Evolutionary conservation across 2,888 invertebrate genomes (phyloP).

Genomic region (Cecidostiba fungosa): DNA sequence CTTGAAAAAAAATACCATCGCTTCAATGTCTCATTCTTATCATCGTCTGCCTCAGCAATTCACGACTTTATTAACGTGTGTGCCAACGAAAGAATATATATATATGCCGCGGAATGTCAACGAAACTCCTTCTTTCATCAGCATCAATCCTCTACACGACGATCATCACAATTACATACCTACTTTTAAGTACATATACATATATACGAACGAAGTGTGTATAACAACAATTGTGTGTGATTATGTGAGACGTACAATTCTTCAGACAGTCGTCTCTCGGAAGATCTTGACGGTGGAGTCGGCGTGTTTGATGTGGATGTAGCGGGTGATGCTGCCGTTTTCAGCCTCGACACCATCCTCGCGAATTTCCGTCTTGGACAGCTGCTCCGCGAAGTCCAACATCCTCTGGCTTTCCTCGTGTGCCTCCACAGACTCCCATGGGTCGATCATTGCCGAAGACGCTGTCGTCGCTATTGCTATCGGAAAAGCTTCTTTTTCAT

Average conservation of each 20-base stretch:
- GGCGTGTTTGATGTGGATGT: conserved; percentile 79
- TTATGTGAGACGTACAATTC: neutral
- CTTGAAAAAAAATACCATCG: neutral
- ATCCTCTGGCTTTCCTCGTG: conserved; percentile 25
- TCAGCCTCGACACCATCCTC: conserved; percentile 61
- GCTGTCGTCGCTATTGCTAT: neutral
- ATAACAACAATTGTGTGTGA: neutral
- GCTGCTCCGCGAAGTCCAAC: conserved; percentile 17
- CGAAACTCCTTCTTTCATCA: neutral
- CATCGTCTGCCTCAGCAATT: neutral
- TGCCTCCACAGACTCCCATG: conserved; percentile 54
- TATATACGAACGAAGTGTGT: neutral
- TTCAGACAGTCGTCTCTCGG: conserved; percentile 80
- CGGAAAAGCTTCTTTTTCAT: conserved; percentile 10
- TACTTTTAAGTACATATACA: conserved; percentile 1
- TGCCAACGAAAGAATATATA: neutral
- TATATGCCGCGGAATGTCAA: conserved; percentile 15
- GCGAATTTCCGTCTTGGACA: neutral
- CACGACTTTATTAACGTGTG: neutral
- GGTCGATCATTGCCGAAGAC: conserved; percentile 30
- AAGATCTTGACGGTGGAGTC: conserved; percentile 79
- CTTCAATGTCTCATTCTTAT: neutral
- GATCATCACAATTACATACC: conserved; percentile 5
- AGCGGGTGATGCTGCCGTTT: conserved; percentile 77
- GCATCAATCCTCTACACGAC: neutral